Base-by-base conservation (phyloP, 2,797 vertebrate species). In the Mus caroli region DNA sequence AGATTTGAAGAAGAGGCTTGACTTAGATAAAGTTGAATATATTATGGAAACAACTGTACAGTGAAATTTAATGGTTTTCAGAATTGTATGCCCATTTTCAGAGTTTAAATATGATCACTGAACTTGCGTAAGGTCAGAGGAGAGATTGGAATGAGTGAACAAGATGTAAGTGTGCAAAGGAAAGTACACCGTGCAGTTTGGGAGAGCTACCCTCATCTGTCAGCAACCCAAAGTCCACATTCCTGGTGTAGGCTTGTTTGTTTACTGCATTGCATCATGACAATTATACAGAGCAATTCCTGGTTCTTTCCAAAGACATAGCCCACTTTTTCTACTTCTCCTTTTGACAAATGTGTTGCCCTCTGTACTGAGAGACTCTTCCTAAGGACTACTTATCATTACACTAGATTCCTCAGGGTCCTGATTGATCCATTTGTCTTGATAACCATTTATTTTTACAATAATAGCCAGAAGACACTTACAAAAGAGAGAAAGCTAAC, bases 91-190 rank as follows among this genome's bases (percentile, higher is more conserved):
- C 37, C 80, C 43, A 58, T 91, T 91, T 92, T 54, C 43, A 77
- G 92, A 64, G 69, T 96, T 94, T 87, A 52, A 89, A n/a, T 83
- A 84, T 80, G 14, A 76, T 46, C 46, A 71, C 58, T 13, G n/a
- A 78, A 50, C 26, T 96, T 60, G 40, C 26, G 90, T 73, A 26
- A 60, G 28, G 64, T 91, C 10, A 75, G 80, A 86, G 46, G 56
- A 56, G 43, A 83, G 15, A 15, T 50, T 24, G 50, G 93, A 46
- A 94, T 88, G 60, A 92, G 62, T 71, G 90, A 85, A 62, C 52
- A 88, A 78, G 10, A n/a, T 64, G 1, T 71, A 50, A 58, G 20
- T 43, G 3, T 28, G 3, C 60, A 50, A 6, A 19, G 12, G 28
- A 82, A 94, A 73, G n/a, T 67, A 40, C 52, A 2, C 7, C 3